A percentile compares a stretch with the other conserved stretches of the same genome.
These are phyloP conservation scores for Muscicapa striata DNA, from an alignment of 2,797 vertebrate species.

Conservation along the genomic window DNA sequence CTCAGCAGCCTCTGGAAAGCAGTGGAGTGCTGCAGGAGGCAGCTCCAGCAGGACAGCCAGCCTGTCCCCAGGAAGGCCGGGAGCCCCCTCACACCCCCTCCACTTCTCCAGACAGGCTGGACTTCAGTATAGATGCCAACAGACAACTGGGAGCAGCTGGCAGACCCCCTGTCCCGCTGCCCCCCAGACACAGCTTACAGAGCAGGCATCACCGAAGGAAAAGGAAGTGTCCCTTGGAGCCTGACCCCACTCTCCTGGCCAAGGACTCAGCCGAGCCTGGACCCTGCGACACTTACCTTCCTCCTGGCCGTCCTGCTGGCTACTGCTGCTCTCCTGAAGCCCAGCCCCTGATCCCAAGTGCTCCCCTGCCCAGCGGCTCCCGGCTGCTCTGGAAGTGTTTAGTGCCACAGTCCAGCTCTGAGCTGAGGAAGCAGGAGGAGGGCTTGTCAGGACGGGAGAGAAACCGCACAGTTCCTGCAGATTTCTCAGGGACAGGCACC, in stretches of 20 bases:
- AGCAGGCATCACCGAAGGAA: conserved; percentile 75
- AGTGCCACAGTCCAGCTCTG: conserved; percentile 78
- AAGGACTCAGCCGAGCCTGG: conserved; percentile 82
- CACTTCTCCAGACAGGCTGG: not conserved
- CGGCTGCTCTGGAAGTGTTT: conserved; percentile 86
- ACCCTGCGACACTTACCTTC: conserved; percentile 77
- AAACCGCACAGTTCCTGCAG: conserved; percentile 37
- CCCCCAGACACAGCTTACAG: conserved; percentile 56
- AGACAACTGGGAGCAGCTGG: not conserved
- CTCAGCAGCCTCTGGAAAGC: conserved; percentile 57
- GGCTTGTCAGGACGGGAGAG: conserved; percentile 73
- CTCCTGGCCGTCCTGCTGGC: conserved; percentile 76
- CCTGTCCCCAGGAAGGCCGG: conserved; percentile 65
- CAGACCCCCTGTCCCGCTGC: not conserved
- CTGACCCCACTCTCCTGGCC: conserved; percentile 74
- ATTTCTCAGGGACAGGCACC: conserved; percentile 53
- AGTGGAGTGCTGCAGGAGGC: not conserved
- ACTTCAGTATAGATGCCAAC: conserved; percentile 63
- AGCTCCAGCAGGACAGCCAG: conserved; percentile 9
- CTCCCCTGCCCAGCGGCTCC: conserved; percentile 72
- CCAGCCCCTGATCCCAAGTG: conserved; percentile 82
- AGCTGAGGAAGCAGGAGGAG: conserved; percentile 81
- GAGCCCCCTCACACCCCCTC: conserved; percentile 69
- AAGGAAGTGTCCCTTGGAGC: conserved; percentile 80
- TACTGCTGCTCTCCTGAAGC: conserved; percentile 81